phyloP scores from a whole-genome alignment of 92 coral and sea anemone species.

The Ricordea florida region DNA sequence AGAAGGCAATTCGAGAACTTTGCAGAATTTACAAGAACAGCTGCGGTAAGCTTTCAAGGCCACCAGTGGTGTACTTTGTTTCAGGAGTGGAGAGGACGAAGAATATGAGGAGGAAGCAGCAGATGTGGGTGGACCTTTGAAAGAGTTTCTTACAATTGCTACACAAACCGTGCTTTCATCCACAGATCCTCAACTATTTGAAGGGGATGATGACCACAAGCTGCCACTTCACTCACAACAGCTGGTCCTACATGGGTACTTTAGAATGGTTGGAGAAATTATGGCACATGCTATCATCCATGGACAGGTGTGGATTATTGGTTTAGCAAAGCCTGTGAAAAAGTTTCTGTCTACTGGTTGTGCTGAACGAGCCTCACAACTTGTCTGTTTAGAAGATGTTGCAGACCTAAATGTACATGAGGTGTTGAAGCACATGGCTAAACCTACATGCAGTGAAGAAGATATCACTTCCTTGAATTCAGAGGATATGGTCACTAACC shows the following conservation, averaged over 20 bases:
- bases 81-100: constrained; percentile 26
- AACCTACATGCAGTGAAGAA: neutral
- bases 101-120: constrained; percentile 54
- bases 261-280: constrained; percentile 19
- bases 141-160: constrained; percentile 32
- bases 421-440: constrained; percentile 2
- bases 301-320: constrained; percentile 22
- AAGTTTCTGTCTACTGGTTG: constrained; percentile 34
- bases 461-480: neutral
- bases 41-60: neutral
- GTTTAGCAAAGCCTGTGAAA: constrained; percentile 41
- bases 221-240: constrained; percentile 55
- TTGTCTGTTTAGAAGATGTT: constrained; percentile 21
- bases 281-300: constrained; percentile 53
- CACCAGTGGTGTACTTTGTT: constrained; percentile 43
- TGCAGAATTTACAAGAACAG: constrained; percentile 40
- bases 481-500: constrained; percentile 5
- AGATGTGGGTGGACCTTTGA: constrained; percentile 58
- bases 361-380: constrained; percentile 10
- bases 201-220: constrained; percentile 49
- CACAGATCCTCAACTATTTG: constrained; percentile 53
- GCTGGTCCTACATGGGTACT: constrained; percentile 35
- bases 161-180: constrained; percentile 21
- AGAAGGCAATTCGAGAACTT: constrained; percentile 26
- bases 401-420: constrained; percentile 6